Conservation (phyloP, 2,797 vertebrate species). For the Poeciliopsis infans region DNA sequence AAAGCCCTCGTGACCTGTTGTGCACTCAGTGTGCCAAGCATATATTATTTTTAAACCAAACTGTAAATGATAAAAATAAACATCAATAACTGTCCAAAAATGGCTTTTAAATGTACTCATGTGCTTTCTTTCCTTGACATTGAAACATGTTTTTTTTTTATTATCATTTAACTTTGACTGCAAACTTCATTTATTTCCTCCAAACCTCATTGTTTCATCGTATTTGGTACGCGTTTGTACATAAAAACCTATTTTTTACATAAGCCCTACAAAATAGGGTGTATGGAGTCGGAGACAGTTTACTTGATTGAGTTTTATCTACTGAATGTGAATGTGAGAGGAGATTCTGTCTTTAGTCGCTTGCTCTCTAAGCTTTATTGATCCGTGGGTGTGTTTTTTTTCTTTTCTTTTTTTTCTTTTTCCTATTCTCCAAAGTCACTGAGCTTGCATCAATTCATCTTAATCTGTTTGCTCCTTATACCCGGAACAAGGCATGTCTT, state of each 20-base stretch:
- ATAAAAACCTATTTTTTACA: conserved; percentile 21
- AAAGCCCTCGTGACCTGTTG: conserved; percentile 61
- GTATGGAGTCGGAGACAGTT: conserved; percentile 69
- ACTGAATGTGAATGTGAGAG: conserved; percentile 68
- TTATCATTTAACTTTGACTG: conserved; percentile 11
- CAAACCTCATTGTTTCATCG: conserved; percentile 43
- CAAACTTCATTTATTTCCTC: conserved; percentile 41
- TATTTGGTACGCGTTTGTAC: neutral
- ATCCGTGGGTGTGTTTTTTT: conserved; percentile 76
- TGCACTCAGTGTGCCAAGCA: conserved; percentile 36
- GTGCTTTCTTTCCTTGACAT: conserved; percentile 10
- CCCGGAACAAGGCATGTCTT: conserved; percentile 85
- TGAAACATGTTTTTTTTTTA: neutral
- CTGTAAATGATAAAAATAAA: conserved; percentile 23
- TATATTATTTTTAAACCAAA: conserved; percentile 49
- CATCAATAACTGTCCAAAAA: neutral
- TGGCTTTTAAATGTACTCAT: conserved; percentile 15
- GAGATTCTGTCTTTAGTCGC: conserved; percentile 76
- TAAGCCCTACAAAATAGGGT: conserved; percentile 67
- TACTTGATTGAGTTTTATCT: conserved; percentile 72
- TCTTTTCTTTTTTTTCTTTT: conserved; percentile 15
- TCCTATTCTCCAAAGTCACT: conserved; percentile 81
- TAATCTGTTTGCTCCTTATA: conserved; percentile 86
- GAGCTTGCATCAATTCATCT: conserved; percentile 84
- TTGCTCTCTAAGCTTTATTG: conserved; percentile 81